Evolutionary conservation across 2,888 invertebrate species (phyloP).

Genomic region (Pollenia labialis): DNA sequence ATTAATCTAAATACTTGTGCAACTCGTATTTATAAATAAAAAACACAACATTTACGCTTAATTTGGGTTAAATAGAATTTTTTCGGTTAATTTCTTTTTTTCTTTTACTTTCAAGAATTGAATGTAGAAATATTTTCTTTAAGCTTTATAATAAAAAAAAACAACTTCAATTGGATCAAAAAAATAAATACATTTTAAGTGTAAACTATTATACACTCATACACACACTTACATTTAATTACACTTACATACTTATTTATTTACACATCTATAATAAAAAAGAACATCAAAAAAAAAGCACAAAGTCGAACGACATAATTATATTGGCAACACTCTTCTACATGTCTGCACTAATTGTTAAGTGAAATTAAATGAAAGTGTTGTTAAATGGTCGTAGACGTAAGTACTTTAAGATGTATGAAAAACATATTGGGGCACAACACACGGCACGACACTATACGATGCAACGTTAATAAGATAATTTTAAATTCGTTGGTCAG

Average conservation of each 20-base stretch:
- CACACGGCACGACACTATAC: constrained; percentile 5
- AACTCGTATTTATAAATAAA: constrained; percentile 43
- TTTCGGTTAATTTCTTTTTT: constrained; percentile 7
- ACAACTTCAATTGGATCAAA: constrained; percentile 14
- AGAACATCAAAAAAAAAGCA: background rate
- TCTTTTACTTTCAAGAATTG: constrained; percentile 15
- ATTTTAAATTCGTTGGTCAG: constrained; percentile 24
- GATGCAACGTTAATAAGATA: constrained; percentile 30
- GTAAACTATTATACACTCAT: constrained; percentile 1
- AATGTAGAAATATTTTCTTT: constrained; percentile 38
- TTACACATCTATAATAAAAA: background rate
- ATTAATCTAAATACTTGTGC: constrained; percentile 17
- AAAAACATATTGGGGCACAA: constrained; percentile 10
- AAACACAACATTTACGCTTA: constrained; percentile 21
- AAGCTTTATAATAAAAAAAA: constrained; percentile 2
- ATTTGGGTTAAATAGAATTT: constrained; percentile 55
- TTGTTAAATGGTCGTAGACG: constrained; percentile 33
- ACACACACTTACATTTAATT: too few species aligned
- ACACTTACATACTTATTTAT: background rate
- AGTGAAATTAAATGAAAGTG: constrained; percentile 64
- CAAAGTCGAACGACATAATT: constrained; percentile 25
- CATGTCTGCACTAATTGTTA: constrained; percentile 63
- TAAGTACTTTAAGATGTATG: background rate
- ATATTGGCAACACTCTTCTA: constrained; percentile 47
- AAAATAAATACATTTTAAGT: background rate